These are phyloP conservation scores for Nothoprocta perdicaria DNA, from an alignment of 2,113 vertebrate species.

Conservation along the genomic window DNA sequence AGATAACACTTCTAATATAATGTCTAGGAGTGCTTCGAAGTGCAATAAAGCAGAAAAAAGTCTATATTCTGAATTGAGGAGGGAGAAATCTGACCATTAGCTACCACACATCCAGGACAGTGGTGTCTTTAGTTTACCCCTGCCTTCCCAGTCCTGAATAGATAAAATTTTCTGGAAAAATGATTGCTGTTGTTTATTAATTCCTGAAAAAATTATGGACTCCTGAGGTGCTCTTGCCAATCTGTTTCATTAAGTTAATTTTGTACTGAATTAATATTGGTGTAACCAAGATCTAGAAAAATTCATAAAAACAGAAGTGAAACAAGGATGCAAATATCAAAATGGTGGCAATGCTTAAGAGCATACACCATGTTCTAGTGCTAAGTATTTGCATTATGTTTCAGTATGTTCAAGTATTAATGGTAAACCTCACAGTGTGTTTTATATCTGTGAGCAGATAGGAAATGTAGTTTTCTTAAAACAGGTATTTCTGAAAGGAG, in stretches of 20 bases:
- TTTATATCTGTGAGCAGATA: not conserved
- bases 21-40: fast-evolving
- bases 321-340: not conserved
- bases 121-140: not conserved
- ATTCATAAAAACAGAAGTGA: not conserved
- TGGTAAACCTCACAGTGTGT: not conserved
- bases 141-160: not conserved
- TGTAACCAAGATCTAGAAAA: not conserved
- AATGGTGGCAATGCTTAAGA: not conserved
- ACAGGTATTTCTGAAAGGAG: not conserved
- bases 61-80: not conserved
- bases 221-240: not conserved
- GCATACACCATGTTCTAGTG: not conserved
- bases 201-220: not conserved
- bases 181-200: not conserved
- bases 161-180: not conserved
- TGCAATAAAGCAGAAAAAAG: not conserved
- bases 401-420: not conserved
- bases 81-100: not conserved
- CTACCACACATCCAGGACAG: not conserved
- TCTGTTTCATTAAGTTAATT: not conserved
- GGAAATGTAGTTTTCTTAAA: conserved; percentile 3
- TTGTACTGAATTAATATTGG: not conserved
- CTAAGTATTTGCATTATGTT: not conserved
- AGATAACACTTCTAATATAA: not conserved